Evolutionary conservation across 2,888 invertebrate genomes (phyloP), one percentile per base, ranked within the genome.

Genomic region (Caenorhabditis virilis): DNA sequence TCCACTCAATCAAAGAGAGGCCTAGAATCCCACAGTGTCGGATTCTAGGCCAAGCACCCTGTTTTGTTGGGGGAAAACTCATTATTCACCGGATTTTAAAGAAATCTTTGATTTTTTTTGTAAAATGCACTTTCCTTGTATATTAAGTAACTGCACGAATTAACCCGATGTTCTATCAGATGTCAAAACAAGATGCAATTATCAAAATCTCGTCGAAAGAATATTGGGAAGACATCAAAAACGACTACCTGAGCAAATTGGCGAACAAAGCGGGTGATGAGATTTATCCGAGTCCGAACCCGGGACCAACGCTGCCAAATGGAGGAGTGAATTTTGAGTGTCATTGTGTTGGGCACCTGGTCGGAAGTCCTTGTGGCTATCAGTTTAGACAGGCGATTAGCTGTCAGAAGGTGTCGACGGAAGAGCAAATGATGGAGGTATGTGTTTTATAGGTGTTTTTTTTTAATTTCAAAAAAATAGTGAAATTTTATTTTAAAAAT

Each of bases 321-420:
- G 81, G 81, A 6, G 47, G 67, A 23, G 66, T 80, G n/a, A 81
- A 81, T 51, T 81, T 80, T 47, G 80, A 82, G 53, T 81, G 81
- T 53, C 81, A 81, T 47, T 81, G 81, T 50, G 81, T 81, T 2
- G 72, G 73, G 5, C 81, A 81, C 56, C 54, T 81, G 22, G 81
- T 81, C 16, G 81, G 73, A 33, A 78, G 78, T 59, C 81, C 81
- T 6, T 81, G 81, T 48, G 81, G 81, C 30, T 70, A 57, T 59
- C 74, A 77, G 33, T 81, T 81, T 52, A 63, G 74, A 26, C 61
- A 78, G 39, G 79, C 78, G 16, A 75, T 82, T 15, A 69, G 54
- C n/a, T 81, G 81, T 49, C 80, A 81, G 53, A 80, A 79, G 59
- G 36, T 59, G 16, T 51, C 60, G 15, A 51, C 49, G 18, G 72